Percentiles rank a stretch among this genome's conserved stretches.
Conservation (phyloP, 2,888 invertebrate genomes). For the Choreutis nemorana region DNA sequence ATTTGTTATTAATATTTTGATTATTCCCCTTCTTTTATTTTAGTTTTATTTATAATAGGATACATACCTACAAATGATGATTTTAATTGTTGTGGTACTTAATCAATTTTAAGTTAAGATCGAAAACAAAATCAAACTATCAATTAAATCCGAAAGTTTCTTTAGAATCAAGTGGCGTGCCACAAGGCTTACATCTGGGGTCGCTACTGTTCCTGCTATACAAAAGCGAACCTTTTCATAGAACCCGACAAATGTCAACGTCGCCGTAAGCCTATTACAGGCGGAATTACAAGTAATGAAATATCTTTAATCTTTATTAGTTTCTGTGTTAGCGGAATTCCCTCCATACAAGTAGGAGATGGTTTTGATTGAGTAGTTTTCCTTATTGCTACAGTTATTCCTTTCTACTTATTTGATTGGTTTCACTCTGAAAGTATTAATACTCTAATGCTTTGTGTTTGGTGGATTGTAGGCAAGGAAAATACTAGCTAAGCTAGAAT, state of each 20-base stretch:
- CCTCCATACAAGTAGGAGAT: conserved; percentile 15
- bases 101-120: no score
- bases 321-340: conserved; percentile 19
- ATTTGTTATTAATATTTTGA: no score
- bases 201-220: conserved; percentile 6
- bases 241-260: conserved; percentile 52
- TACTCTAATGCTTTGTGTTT: no score
- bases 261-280: conserved; percentile 49
- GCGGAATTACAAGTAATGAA: conserved; percentile 58
- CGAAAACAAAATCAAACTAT: no score
- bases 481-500: no score
- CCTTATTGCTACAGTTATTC: conserved; percentile 13
- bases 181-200: conserved; percentile 1
- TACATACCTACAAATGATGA: no score
- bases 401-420: conserved; percentile 19
- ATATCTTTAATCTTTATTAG: conserved; percentile 63
- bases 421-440: conserved; percentile 13
- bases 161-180: conserved; percentile 4
- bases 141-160: no score
- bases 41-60: no score
- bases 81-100: no score
- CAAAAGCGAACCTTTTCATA: conserved; percentile 13
- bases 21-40: no score
- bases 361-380: conserved; percentile 21
- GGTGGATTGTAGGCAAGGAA: no score